Base-by-base conservation (phyloP, 2,888 invertebrate genomes). In the Folsomia candida region DNA sequence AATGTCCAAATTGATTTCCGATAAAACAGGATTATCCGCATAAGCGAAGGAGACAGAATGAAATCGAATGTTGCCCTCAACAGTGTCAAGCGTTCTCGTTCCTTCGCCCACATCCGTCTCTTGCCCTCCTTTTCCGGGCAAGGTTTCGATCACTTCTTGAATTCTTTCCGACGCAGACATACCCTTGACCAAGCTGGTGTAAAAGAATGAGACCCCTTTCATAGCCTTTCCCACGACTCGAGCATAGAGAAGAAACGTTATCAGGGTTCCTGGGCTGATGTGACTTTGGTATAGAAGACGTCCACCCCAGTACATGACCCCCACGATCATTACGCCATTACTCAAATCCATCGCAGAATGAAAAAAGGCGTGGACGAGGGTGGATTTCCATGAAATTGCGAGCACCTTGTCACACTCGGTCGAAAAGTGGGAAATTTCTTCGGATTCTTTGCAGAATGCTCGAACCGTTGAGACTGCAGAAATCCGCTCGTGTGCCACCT, bases 191-290 rank as follows among this genome's bases (percentile, higher is more conserved):
- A 20, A 20, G 18, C 94, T 94, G 60, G 91, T 90, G 51, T 62
- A 29, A 29, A 27, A 29, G 18, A 26, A 3, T n/a, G 26, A 26
- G n/a, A 62, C 3, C 11, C n/a, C 28, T 18, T 29, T 6, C 4
- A 62, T 11, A 27, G 62, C 3, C 97, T 88, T 88, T 11, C 94
- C 95, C 22, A 95, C 92, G 81, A 96, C 97, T 0, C 92, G 94
- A 0, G 97, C 95, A 81, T 98, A 98, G 14, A 98, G 83, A 11
- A 97, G 86, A 83, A 98, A 98, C 0, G 97, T 91, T 0, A 96
- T 95, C 22, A 98, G 86, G 75, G 91, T 91, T 3, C 97, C 97
- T 18, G 96, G 90, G 0, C 90, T 89, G 71, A 93, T 84, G 22
- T 89, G 85, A 54, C 91, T 87, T 1, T 90, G 88, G 0, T 92